A percentile compares a stretch with the other conserved stretches of the same genome.
phyloP scores from a whole-genome alignment of 2,113 vertebrate species.

The Petroica traversi region DNA sequence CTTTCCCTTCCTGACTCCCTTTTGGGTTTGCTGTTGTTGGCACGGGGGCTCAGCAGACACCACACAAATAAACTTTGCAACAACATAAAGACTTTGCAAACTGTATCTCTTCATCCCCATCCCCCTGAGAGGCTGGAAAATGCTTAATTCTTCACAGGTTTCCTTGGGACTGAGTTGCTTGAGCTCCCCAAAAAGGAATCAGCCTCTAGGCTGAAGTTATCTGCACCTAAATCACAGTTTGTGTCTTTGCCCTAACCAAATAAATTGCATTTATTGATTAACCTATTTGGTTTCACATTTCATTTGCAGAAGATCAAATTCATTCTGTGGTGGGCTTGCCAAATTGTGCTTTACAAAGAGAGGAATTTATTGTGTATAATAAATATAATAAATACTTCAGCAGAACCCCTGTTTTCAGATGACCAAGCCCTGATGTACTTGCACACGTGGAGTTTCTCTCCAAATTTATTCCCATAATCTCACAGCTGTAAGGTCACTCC shows the following conservation, averaged over 20 bases:
- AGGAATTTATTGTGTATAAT: not conserved
- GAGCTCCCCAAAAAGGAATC: not conserved
- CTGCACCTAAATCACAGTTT: not conserved
- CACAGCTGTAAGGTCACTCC: not conserved
- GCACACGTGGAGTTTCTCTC: not conserved
- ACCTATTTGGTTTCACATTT: not conserved
- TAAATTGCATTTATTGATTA: not conserved
- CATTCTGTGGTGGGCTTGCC: not conserved
- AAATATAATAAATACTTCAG: not conserved
- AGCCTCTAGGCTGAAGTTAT: not conserved
- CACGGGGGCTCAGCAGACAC: not conserved
- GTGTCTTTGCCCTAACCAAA: not conserved
- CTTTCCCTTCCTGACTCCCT: not conserved
- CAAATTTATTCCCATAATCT: not conserved
- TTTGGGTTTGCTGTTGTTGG: constrained; percentile 47
- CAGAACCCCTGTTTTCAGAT: not conserved
- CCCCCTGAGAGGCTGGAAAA: not conserved
- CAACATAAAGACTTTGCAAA: not conserved
- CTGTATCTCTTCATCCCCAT: not conserved
- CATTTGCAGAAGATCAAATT: not conserved
- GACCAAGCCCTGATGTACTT: not conserved
- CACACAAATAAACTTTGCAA: constrained; percentile 39
- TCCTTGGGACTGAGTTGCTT: not conserved
- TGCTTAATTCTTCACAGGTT: constrained; percentile 1
- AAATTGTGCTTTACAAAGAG: not conserved